Conservation (phyloP, 2,797 vertebrate genomes). For the Potorous gilbertii region DNA sequence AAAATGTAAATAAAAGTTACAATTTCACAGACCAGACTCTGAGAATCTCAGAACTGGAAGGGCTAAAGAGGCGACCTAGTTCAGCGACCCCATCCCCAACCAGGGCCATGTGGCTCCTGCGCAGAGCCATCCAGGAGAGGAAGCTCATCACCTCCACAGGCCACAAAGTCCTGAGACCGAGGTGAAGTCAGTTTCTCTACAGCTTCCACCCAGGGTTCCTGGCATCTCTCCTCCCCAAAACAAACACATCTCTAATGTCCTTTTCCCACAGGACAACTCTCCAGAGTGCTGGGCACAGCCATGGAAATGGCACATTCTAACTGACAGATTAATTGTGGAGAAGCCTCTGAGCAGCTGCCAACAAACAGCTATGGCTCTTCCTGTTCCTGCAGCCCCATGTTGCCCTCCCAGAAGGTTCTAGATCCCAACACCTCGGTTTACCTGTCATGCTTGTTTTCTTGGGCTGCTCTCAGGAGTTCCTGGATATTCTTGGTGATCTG, state of each 20-base stretch:
- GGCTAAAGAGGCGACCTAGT: no score
- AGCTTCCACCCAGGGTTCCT: no score
- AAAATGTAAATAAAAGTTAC: neutral
- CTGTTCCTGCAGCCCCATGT: fast-evolving
- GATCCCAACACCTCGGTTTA: no score
- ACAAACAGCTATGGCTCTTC: no score
- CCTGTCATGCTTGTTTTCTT: slow-evolving; percentile 98
- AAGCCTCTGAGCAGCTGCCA: neutral
- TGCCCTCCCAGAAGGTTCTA: no score
- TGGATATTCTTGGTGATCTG: slow-evolving; percentile 99
- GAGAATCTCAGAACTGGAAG: neutral
- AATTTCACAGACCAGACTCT: neutral
- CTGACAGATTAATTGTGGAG: neutral
- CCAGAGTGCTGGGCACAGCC: neutral
- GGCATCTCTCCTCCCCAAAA: no score
- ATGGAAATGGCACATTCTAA: neutral
- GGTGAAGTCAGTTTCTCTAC: no score
- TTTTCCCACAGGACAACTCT: neutral
- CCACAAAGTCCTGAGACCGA: neutral
- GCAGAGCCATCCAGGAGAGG: neutral
- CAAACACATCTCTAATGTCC: neutral
- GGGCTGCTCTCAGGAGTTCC: slow-evolving; percentile 94
- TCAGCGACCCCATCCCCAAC: neutral
- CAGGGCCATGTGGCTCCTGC: neutral
- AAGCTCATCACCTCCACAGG: no score